Conservation (phyloP, 2,113 vertebrate genomes). For the Haemorhous mexicanus region DNA sequence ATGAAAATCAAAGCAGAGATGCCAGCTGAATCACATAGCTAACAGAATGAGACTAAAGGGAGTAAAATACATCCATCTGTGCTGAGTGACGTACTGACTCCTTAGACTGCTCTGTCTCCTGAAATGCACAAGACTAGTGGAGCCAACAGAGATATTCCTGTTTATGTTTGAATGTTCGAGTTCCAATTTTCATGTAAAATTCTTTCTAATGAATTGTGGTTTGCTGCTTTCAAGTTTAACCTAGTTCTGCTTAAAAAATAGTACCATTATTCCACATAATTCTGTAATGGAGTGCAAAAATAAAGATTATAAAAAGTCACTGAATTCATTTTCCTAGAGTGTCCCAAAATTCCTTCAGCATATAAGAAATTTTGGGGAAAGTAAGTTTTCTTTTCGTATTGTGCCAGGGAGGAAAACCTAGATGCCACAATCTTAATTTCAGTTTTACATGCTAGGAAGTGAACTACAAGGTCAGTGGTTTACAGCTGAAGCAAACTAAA, state of each 20-base stretch:
- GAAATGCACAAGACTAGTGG: not conserved
- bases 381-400: not conserved
- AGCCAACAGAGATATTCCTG: not conserved
- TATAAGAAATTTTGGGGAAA: not conserved
- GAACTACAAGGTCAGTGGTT: fast-evolving
- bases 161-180: not conserved
- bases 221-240: not conserved
- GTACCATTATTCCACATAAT: not conserved
- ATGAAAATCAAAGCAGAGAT: not conserved
- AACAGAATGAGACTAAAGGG: not conserved
- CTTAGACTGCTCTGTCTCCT: not conserved
- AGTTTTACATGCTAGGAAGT: not conserved
- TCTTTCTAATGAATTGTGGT: not conserved
- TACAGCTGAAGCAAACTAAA: not conserved
- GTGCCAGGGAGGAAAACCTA: not conserved
- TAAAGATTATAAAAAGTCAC: not conserved
- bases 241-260: not conserved
- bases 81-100: not conserved
- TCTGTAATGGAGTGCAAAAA: not conserved
- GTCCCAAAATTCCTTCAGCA: not conserved
- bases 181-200: not conserved
- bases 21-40: not conserved
- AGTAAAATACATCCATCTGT: not conserved
- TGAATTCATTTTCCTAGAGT: not conserved
- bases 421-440: not conserved